Base-by-base conservation (phyloP, 2,888 invertebrate genomes). In the Chrysina gloriosa region DNA sequence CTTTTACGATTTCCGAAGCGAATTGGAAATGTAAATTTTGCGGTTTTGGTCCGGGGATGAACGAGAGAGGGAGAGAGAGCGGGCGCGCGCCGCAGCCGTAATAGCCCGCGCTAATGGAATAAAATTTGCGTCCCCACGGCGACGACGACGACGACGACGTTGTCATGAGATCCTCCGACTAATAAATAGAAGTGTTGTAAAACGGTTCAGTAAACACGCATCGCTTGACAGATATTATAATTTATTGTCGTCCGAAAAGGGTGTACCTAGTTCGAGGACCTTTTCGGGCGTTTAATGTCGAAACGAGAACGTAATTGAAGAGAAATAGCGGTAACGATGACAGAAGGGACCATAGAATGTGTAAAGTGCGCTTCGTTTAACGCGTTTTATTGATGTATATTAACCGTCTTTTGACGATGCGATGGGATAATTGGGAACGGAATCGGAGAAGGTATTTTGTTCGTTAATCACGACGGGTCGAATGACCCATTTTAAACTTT, bases 101-200 rank as follows among this genome's bases (percentile, higher is more conserved):
- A 16, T 47, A 23, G 21, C 19, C 23, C 36, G 47, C 19, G 19
- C 14, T 47, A 50, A 50, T 27, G 27, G 50, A 50, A 58, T 58
- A 25, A 25, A 58, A 39, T 25, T 58, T 34, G 6, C 42, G 58
- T 58, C 58, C 58, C 58, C 58, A 58, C n/a, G n/a, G n/a, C n/a
- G n/a, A n/a, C n/a, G n/a, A n/a, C n/a, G n/a, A n/a, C n/a, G n/a
- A n/a, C n/a, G n/a, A n/a, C n/a, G n/a, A n/a, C n/a, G n/a, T n/a
- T 25, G 36, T 39, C 56, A 39, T 16, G 19, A 58, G 58, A 58
- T 58, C 39, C 39, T 58, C 39, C 25, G 11, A 39, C 58, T 58
- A 39, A 58, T 58, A 58, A 39, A 58, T 58, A 58, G n/a, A 58
- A 39, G 39, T 39, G 58, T 58, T 58, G 58, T 58, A 58, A 58